phyloP scores from a whole-genome alignment of 2,888 invertebrate genomes.

The Drosophila birchii region DNA sequence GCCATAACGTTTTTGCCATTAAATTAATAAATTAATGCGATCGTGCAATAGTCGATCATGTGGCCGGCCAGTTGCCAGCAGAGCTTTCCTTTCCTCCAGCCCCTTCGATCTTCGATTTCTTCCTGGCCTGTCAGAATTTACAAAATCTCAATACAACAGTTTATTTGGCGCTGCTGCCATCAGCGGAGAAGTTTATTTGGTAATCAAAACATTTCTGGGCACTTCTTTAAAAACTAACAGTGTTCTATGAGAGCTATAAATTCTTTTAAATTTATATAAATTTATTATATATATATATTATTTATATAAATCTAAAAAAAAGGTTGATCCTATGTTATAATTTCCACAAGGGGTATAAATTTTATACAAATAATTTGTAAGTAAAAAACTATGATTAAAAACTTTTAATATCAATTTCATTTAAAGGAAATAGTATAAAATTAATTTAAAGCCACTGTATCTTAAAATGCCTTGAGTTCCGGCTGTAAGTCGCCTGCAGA shows the following conservation, averaged over 20 bases:
- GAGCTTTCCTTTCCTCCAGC: conserved; percentile 4
- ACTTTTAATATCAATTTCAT: too few species aligned
- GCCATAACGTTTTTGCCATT: conserved; percentile 83
- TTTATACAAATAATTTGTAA: too few species aligned
- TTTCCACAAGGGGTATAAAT: too few species aligned
- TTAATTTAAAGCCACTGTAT: conserved; percentile 21
- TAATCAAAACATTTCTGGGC: conserved; percentile 64
- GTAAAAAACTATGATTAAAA: not conserved
- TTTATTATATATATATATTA: too few species aligned
- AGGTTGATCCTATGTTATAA: too few species aligned
- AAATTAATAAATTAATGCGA: conserved; percentile 84
- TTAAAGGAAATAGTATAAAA: not conserved
- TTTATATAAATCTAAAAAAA: too few species aligned
- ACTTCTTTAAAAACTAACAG: conserved; percentile 5
- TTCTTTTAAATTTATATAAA: too few species aligned
- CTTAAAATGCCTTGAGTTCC: not conserved
- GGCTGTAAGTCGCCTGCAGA: conserved; percentile 3
- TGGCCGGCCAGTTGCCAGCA: conserved; percentile 21
- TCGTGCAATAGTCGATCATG: conserved; percentile 65
- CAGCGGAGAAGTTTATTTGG: conserved; percentile 54
- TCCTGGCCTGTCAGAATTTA: conserved; percentile 64
- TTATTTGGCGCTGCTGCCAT: conserved; percentile 28
- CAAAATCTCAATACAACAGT: conserved; percentile 68
- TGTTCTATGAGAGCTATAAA: not conserved
- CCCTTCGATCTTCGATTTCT: conserved; percentile 11